Evolutionary conservation across 2,113 vertebrate species (phyloP).

Genomic region (Passer domesticus): DNA sequence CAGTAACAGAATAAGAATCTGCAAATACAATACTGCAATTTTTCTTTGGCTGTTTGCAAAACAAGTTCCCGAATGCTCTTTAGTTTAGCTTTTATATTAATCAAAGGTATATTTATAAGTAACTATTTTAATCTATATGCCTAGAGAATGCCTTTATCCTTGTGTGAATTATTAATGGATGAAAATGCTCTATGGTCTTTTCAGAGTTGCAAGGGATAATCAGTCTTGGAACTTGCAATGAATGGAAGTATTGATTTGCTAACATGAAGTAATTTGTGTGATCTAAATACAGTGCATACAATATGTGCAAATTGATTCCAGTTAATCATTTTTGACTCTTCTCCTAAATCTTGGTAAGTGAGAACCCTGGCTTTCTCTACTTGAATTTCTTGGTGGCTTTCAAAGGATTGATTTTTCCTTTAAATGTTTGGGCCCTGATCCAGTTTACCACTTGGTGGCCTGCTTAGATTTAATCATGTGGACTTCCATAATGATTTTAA

Average conservation of each 20-base stretch:
- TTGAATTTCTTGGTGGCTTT: neutral
- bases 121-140: neutral
- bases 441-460: neutral
- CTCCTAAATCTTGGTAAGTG: slow-evolving; percentile 1
- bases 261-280: slow-evolving; percentile 42
- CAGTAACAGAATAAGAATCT: neutral
- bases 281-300: slow-evolving; percentile 30
- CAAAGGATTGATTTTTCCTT: slow-evolving; percentile 13
- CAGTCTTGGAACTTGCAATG: neutral
- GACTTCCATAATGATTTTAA: neutral
- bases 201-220: slow-evolving; percentile 1
- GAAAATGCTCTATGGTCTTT: neutral
- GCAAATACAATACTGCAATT: neutral
- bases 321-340: slow-evolving; percentile 3
- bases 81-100: neutral
- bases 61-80: rapidly evolving
- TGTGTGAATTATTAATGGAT: slow-evolving; percentile 2
- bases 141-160: neutral
- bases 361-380: neutral
- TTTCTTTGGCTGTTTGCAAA: neutral
- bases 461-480: neutral
- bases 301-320: slow-evolving; percentile 39
- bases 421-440: neutral
- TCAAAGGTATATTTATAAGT: neutral
- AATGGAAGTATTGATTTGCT: slow-evolving; percentile 36